These are phyloP conservation scores for Zaprionus kolodkinae DNA, from an alignment of 1,140 invertebrate genomes.

Conservation along the genomic window DNA sequence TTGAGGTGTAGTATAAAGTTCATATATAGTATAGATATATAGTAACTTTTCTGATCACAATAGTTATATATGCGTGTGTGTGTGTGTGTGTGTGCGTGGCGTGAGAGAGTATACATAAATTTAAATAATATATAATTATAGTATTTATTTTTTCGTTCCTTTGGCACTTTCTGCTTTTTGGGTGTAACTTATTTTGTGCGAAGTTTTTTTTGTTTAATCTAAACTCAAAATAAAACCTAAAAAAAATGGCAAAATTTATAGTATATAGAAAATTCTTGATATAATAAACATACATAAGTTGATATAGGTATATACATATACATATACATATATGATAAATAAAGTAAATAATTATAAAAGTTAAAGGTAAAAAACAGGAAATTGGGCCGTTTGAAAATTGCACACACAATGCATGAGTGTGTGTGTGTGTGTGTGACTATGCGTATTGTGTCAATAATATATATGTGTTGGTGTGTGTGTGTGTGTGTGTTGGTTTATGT, in stretches of 20 bases:
- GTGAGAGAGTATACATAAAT: conserved; percentile 28
- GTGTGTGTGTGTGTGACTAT: conserved; percentile 26
- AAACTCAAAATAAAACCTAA: conserved; percentile 45
- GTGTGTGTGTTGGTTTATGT: conserved; percentile 19
- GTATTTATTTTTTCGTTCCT: conserved; percentile 11
- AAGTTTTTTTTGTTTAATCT: conserved; percentile 30
- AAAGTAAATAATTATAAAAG: conserved; percentile 53
- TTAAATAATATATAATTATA: conserved; percentile 17
- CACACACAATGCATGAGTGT: conserved; percentile 41
- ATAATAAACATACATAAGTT: conserved; percentile 48
- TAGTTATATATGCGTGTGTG: conserved; percentile 11
- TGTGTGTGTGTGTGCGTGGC: conserved; percentile 21
- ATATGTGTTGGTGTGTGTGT: conserved; percentile 49
- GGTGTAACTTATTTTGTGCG: conserved; percentile 80
- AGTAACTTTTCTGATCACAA: conserved; percentile 36
- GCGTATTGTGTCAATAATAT: conserved; percentile 23
- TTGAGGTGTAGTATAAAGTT: conserved; percentile 48
- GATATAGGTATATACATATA: conserved; percentile 50
- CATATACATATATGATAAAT: conserved; percentile 49
- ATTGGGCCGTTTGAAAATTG: conserved; percentile 82
- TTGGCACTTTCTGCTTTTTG: conserved; percentile 49
- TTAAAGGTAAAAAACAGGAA: conserved; percentile 79
- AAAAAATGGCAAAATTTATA: conserved; percentile 36
- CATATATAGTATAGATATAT: conserved; percentile 30
- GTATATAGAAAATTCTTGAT: conserved; percentile 24